These are phyloP conservation scores for Carterocephalus palaemon DNA, from an alignment of 2,888 invertebrate species.

Conservation along the genomic window DNA sequence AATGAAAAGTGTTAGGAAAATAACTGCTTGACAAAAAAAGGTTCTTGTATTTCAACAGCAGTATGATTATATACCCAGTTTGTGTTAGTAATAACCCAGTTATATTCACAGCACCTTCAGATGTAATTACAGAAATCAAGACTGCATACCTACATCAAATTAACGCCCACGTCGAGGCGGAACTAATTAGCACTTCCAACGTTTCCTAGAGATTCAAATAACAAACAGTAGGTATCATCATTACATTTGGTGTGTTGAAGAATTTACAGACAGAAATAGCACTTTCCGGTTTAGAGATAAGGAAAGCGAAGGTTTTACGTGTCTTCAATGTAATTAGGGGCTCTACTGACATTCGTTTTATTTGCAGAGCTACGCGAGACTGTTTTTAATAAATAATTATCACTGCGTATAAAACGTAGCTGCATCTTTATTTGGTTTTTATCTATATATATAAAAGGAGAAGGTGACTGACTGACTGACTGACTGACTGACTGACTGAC, in stretches of 20 bases:
- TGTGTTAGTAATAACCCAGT: no score
- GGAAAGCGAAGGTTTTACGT: background rate
- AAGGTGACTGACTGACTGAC: no score
- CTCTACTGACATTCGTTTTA: slow-evolving; percentile 9
- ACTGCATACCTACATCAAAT: slow-evolving; percentile 9
- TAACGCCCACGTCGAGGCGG: slow-evolving; percentile 15
- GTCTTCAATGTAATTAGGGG: slow-evolving; percentile 4
- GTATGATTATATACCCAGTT: no score
- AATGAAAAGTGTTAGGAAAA: no score
- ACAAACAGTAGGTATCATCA: slow-evolving; percentile 13
- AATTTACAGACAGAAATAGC: slow-evolving; percentile 18
- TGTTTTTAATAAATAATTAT: no score
- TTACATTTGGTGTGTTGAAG: slow-evolving; percentile 18
- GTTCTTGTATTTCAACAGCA: no score
- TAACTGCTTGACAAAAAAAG: no score
- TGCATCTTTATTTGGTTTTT: no score
- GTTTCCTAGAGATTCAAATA: slow-evolving; percentile 7
- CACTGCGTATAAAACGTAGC: no score
- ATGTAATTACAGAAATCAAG: slow-evolving; percentile 14
- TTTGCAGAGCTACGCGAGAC: slow-evolving; percentile 1
- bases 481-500: no score
- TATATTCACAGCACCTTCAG: background rate
- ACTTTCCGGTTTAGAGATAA: slow-evolving; percentile 15
- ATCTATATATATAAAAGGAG: no score
- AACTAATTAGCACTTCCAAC: slow-evolving; percentile 20